Evolutionary conservation across 2,888 invertebrate species (phyloP).

Genomic region (Drosophila kuntzei): DNA sequence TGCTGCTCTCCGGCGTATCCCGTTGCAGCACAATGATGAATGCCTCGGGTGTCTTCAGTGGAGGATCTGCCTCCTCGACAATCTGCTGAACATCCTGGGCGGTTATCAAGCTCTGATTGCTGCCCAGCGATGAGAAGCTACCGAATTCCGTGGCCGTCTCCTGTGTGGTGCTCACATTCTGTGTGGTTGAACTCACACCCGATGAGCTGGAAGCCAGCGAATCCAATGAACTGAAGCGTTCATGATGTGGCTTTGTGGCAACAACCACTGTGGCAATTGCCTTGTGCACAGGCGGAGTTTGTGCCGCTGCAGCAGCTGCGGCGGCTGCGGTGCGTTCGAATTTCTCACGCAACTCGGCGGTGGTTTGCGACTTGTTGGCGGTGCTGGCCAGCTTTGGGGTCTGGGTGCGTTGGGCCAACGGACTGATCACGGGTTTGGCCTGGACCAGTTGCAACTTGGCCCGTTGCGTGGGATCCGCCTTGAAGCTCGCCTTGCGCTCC

Average conservation of each 20-base stretch:
- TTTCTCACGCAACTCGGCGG: slow-evolving; percentile 85
- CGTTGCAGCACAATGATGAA: slow-evolving; percentile 89
- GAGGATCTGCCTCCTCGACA: slow-evolving; percentile 89
- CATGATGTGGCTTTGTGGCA: slow-evolving; percentile 80
- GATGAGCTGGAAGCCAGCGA: slow-evolving; percentile 85
- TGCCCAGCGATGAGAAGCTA: slow-evolving; percentile 85
- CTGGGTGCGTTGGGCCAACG: slow-evolving; percentile 55
- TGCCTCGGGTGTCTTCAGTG: slow-evolving; percentile 88
- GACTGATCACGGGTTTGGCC: slow-evolving; percentile 57
- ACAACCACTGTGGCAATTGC: slow-evolving; percentile 22
- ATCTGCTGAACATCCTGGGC: slow-evolving; percentile 88
- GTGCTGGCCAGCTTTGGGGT: slow-evolving; percentile 26
- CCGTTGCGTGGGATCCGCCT: slow-evolving; percentile 83
- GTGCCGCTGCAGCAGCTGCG: slow-evolving; percentile 39
- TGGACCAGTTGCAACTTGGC: slow-evolving; percentile 59
- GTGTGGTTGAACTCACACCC: slow-evolving; percentile 85
- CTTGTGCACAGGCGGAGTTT: slow-evolving; percentile 40
- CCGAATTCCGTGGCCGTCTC: slow-evolving; percentile 85
- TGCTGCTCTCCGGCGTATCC: slow-evolving; percentile 90
- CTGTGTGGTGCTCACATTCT: slow-evolving; percentile 84
- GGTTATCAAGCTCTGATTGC: slow-evolving; percentile 85
- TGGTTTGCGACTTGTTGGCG: slow-evolving; percentile 66
- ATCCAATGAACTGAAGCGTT: slow-evolving; percentile 85
- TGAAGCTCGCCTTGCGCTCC: slow-evolving; percentile 85
- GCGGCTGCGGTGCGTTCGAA: slow-evolving; percentile 81